Conservation (phyloP, 2,888 invertebrate species). For the Drosophila buzzatii region DNA sequence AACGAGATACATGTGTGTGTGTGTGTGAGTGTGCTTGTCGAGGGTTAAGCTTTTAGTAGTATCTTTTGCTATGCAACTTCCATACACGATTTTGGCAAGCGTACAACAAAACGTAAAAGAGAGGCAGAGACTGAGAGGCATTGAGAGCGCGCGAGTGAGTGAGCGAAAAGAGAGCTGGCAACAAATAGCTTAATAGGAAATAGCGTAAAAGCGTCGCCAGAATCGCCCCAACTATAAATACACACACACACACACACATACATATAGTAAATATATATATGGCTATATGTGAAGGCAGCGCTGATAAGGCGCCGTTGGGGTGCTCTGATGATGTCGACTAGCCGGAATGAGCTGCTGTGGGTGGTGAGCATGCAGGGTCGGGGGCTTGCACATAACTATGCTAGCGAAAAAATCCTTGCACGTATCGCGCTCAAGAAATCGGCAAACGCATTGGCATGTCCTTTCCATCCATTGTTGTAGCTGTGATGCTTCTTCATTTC, state of each 20-base stretch:
- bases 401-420: conserved; percentile 67
- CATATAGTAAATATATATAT: conserved; percentile 12
- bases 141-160: conserved; percentile 1
- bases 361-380: not conserved
- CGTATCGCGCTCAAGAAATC: conserved; percentile 79
- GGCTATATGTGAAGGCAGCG: conserved; percentile 12
- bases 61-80: conserved; percentile 76
- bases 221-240: conserved; percentile 20
- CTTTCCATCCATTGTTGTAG: conserved; percentile 49
- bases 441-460: conserved; percentile 78
- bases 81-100: conserved; percentile 68
- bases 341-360: not conserved
- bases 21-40: conserved; percentile 34
- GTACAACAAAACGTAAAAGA: conserved; percentile 20
- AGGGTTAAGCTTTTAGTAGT: conserved; percentile 76
- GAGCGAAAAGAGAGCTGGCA: conserved; percentile 43
- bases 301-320: conserved; percentile 44
- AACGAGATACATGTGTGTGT: conserved; percentile 52
- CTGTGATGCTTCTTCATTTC: conserved; percentile 23
- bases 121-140: not conserved
- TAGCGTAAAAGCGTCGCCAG: conserved; percentile 72
- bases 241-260: conserved; percentile 12
- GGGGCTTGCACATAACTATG: conserved; percentile 34
- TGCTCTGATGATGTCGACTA: conserved; percentile 27
- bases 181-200: conserved; percentile 80